Evolutionary conservation across 92 coral and sea anemone species (phyloP), one percentile per base, ranked within the genome.

Genomic region (Micromussa lordhowensis): DNA sequence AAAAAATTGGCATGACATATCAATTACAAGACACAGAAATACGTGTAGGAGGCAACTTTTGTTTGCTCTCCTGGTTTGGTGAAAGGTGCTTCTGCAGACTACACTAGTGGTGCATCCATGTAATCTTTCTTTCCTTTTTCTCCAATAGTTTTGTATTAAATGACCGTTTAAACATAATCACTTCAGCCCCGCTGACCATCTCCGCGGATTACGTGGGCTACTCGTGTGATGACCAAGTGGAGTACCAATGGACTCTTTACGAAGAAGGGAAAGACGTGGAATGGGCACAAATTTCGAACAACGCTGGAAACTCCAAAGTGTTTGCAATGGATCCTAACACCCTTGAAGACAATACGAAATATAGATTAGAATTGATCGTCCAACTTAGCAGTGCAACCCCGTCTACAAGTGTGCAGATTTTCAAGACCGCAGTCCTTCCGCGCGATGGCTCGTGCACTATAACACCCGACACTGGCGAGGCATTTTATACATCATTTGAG

Each of bases 161-260:
- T n/a, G 79, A 72, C 24, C 87, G 87, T 3, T 72, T 55, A 30
- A 71, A 51, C 59, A 34, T 73, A 69, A 73, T 70, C 58, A 70
- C 87, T n/a, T 83, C 87, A 21, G 79, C 79, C 2, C 51, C 69
- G 69, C 79, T 83, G 78, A 83, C 79, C 79, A 83, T 83, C 69
- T 30, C 79, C 15, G 87, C 87, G n/a, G 87, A 72, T 0, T 83
- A 83, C 70, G 22, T 70, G 40, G 79, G 87, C 28, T 72, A 74
- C 26, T 83, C 79, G 30, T 72, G 87, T 34, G 79, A 54, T 30
- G 79, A 83, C n/a, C 38, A 5, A 30, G 87, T 51, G 18, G 44
- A 83, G 40, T 83, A 49, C 68, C 48, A 83, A n/a, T 83, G 87
- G 87, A 29, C 12, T 12, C 76, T 83, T 40, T 83, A 38, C 70